Evolutionary conservation across 1,140 invertebrate species (phyloP).

Genomic region (Neoseiulus cucumeris): DNA sequence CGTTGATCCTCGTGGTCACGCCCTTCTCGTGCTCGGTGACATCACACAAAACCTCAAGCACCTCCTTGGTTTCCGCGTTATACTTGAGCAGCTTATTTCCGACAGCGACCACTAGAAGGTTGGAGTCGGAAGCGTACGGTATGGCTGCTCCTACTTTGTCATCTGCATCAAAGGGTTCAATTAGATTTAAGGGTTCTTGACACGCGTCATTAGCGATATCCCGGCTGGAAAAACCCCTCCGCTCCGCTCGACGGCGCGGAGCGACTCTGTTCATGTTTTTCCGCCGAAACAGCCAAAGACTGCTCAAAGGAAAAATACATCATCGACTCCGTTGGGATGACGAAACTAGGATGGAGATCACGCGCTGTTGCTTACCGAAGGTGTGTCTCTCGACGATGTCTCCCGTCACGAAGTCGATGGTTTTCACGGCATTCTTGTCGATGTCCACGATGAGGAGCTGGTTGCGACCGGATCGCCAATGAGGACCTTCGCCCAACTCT

Average conservation of each 20-base stretch:
- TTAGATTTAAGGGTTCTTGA: too few relatives aligned
- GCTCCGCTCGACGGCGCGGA: too few relatives aligned
- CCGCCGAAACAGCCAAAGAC: too few relatives aligned
- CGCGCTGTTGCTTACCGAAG: conserved; percentile 15
- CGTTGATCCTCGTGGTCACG: conserved; percentile 44
- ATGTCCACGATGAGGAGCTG: conserved; percentile 47
- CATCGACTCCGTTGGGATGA: too few relatives aligned
- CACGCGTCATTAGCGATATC: too few relatives aligned
- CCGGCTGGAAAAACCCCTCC: too few relatives aligned
- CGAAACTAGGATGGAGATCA: too few relatives aligned
- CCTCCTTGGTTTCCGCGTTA: conserved; percentile 34
- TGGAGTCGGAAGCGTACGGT: conserved; percentile 38
- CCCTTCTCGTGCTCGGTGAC: not conserved
- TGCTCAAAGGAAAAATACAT: too few relatives aligned
- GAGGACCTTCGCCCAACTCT: conserved; percentile 30
- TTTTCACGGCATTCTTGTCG: conserved; percentile 32
- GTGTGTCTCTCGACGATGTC: conserved; percentile 27
- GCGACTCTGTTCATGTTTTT: too few relatives aligned
- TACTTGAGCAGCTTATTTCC: conserved; percentile 39
- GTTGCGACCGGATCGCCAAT: conserved; percentile 41
- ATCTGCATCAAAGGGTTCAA: not conserved
- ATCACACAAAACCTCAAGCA: not conserved
- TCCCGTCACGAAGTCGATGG: conserved; percentile 30
- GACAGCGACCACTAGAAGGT: conserved; percentile 42
- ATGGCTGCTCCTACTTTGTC: conserved; percentile 32